Percentiles rank a stretch among this genome's conserved stretches.
These are phyloP conservation scores for Diglossa cyanea DNA, from an alignment of 2,797 vertebrate species.

Conservation along the genomic window DNA sequence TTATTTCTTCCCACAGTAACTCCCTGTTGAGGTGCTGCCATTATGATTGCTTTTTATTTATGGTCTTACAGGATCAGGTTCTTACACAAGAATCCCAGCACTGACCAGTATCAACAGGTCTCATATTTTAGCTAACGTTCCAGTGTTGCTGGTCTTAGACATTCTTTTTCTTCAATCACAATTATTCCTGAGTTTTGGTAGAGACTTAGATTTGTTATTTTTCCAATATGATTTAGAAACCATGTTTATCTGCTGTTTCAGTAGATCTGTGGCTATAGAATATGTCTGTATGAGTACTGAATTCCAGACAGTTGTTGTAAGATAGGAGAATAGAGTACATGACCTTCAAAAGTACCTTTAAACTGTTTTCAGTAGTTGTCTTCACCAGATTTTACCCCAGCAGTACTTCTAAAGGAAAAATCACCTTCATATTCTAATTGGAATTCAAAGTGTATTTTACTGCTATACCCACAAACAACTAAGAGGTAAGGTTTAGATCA, in stretches of 20 bases:
- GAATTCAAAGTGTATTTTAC: neutral
- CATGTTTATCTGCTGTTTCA: neutral
- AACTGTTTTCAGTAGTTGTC: neutral
- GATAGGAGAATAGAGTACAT: neutral
- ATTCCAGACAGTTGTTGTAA: neutral
- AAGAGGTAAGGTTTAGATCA: neutral
- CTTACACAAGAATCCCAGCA: conserved; percentile 30
- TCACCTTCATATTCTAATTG: neutral
- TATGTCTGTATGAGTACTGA: neutral
- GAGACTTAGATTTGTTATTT: neutral
- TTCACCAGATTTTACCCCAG: neutral
- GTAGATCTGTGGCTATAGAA: neutral
- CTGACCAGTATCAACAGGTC: neutral
- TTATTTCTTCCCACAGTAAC: neutral
- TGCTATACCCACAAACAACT: neutral
- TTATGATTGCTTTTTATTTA: neutral
- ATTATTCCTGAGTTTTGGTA: neutral
- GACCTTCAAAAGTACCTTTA: neutral
- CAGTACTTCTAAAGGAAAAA: neutral
- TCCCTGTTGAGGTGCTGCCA: neutral
- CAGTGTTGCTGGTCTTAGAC: neutral
- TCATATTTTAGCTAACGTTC: neutral
- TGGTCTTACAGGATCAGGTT: conserved; percentile 2
- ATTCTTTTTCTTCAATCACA: neutral
- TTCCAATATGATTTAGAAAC: neutral